Conservation (phyloP, 2,888 invertebrate species). For the Ornithoptera priamus region DNA sequence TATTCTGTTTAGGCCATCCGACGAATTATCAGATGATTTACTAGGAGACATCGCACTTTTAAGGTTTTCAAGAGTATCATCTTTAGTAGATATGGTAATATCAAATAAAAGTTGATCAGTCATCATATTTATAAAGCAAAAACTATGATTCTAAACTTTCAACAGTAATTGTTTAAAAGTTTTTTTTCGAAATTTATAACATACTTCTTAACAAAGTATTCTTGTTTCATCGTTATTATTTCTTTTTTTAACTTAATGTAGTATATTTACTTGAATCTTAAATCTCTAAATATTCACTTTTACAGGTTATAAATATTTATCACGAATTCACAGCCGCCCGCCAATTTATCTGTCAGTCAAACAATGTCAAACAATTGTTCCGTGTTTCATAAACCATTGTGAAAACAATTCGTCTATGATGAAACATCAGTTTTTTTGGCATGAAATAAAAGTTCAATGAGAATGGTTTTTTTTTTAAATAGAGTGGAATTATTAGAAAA, state of each 20-base stretch:
- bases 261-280: background rate
- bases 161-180: background rate
- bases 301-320: background rate
- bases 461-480: too few relatives aligned
- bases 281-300: background rate
- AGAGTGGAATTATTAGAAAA: too few relatives aligned
- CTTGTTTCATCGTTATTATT: background rate
- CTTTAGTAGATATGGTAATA: conserved; percentile 3
- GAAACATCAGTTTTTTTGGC: background rate
- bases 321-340: background rate
- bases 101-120: conserved; percentile 13
- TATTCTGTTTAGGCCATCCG: background rate
- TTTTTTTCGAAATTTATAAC: too few relatives aligned
- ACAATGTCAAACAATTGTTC: background rate
- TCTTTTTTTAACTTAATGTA: background rate
- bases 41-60: conserved; percentile 4
- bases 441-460: too few relatives aligned
- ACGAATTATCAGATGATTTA: background rate
- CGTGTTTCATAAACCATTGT: background rate
- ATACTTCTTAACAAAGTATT: background rate
- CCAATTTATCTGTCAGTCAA: conserved; percentile 7
- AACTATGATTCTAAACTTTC: background rate
- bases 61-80: conserved; percentile 14
- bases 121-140: conserved; percentile 4
- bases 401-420: background rate